Evolutionary conservation across 2,797 vertebrate species (phyloP).

Genomic region (Gallirallus australis): DNA sequence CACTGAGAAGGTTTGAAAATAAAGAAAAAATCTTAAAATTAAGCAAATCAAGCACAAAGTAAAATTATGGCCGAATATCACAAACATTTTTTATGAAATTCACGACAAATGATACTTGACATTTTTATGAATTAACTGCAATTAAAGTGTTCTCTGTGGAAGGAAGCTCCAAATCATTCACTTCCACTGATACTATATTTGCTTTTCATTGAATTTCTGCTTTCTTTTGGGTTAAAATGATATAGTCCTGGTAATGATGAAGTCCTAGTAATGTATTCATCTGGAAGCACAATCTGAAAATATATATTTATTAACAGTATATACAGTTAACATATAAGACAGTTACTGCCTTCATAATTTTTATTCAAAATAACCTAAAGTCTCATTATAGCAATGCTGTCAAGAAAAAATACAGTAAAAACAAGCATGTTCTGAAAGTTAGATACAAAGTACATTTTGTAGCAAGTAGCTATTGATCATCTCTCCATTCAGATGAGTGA

Average conservation of each 20-base stretch:
- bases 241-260: neutral
- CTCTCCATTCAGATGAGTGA: neutral
- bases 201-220: neutral
- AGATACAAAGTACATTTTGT: neutral
- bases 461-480: neutral
- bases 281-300: neutral
- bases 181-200: neutral
- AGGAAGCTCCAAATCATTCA: neutral
- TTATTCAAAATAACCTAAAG: neutral
- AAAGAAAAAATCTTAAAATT: neutral
- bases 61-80: neutral
- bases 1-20: slow-evolving; percentile 5
- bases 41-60: slow-evolving; percentile 23
- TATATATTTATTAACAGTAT: neutral
- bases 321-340: neutral
- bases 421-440: neutral
- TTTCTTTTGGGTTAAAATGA: neutral
- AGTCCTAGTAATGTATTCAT: neutral
- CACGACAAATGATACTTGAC: neutral
- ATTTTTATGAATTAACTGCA: neutral
- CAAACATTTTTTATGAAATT: slow-evolving; percentile 15
- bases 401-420: neutral
- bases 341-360: neutral
- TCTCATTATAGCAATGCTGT: neutral
- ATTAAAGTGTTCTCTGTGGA: neutral